Evolutionary conservation across 2,113 vertebrate genomes (phyloP).

Genomic region (Stegastes partitus): DNA sequence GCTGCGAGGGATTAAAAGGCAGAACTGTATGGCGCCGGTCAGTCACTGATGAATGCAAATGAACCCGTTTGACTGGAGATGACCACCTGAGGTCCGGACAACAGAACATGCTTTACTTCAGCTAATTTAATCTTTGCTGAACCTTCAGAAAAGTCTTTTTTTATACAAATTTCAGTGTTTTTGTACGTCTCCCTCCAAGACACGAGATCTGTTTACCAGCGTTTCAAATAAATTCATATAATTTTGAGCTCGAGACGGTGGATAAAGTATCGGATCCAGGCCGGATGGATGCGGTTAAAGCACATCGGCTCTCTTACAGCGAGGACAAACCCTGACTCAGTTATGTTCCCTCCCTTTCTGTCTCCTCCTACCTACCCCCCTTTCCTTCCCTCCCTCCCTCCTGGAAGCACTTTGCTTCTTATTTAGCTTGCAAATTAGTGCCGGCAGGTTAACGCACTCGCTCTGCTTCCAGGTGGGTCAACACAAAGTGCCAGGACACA

Average conservation of each 20-base stretch:
- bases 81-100: not conserved
- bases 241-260: not conserved
- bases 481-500: not conserved
- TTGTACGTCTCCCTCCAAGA: too few relatives aligned
- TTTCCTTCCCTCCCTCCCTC: not conserved
- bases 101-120: not conserved
- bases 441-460: not conserved
- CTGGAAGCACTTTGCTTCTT: not conserved
- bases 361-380: not conserved
- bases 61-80: not conserved
- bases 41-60: constrained; percentile 8
- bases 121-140: too few relatives aligned
- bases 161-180: too few relatives aligned
- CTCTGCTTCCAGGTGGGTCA: not conserved
- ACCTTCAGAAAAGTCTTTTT: too few relatives aligned
- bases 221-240: not conserved
- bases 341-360: not conserved
- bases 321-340: not conserved
- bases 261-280: not conserved
- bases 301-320: not conserved
- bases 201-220: too few relatives aligned
- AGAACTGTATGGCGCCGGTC: not conserved
- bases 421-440: constrained; percentile 55
- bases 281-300: not conserved
- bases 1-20: constrained; percentile 9